These are phyloP conservation scores for Leuciscus waleckii DNA, from an alignment of 2,797 vertebrate genomes.

Conservation along the genomic window DNA sequence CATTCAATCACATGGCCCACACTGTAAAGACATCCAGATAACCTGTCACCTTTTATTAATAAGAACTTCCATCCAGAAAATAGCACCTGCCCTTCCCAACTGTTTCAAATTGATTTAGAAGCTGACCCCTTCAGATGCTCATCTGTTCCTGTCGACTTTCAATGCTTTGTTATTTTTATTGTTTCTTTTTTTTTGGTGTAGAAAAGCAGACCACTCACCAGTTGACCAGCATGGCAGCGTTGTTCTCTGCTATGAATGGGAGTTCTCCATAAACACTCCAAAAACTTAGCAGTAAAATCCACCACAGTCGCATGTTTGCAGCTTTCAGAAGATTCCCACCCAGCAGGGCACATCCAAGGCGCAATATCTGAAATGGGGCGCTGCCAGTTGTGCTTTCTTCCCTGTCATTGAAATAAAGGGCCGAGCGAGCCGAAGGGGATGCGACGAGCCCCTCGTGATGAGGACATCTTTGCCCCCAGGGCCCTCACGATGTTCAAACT, in stretches of 20 bases:
- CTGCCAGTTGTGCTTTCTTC: conserved; percentile 61
- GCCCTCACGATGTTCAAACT: conserved; percentile 62
- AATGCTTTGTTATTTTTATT: neutral
- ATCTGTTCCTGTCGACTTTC: neutral
- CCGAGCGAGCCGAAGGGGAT: conserved; percentile 9
- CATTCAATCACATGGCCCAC: conserved; percentile 6
- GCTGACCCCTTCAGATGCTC: neutral
- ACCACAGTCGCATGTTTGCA: conserved; percentile 81
- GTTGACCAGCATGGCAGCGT: conserved; percentile 92
- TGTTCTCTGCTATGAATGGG: conserved; percentile 92
- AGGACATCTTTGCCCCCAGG: conserved; percentile 68
- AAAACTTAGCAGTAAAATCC: conserved; percentile 84
- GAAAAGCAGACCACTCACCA: conserved; percentile 83
- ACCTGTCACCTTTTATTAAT: conserved; percentile 39
- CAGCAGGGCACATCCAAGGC: conserved; percentile 62
- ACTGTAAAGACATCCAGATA: conserved; percentile 39
- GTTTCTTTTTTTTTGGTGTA: neutral
- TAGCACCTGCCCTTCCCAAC: conserved; percentile 21
- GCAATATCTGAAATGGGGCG: conserved; percentile 65
- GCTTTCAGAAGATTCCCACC: conserved; percentile 67
- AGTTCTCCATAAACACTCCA: conserved; percentile 87
- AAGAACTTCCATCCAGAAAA: conserved; percentile 63
- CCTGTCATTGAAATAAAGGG: conserved; percentile 66
- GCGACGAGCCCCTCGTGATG: conserved; percentile 56
- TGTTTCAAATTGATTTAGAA: conserved; percentile 31